A percentile compares a stretch with the other conserved stretches of the same genome.
Conservation (phyloP, 1,140 invertebrate genomes). For the Drosophila albomicans region DNA sequence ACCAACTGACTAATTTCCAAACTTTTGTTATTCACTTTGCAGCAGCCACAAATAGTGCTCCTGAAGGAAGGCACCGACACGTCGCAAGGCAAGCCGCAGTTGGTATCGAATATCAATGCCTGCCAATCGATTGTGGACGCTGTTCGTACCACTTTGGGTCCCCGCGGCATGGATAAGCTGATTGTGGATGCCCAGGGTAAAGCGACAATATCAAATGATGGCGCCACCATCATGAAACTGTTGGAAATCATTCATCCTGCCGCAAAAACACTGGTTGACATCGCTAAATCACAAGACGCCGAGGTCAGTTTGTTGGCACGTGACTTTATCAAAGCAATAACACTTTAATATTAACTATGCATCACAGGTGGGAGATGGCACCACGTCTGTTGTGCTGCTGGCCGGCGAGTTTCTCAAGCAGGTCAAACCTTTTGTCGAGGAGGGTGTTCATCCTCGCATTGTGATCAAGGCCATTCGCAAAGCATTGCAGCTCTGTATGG, state of each 20-base stretch:
- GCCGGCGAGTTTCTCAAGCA: slow-evolving; percentile 98
- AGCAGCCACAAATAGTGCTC: slow-evolving; percentile 99
- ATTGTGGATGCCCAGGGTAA: slow-evolving; percentile 96
- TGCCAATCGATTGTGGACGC: slow-evolving; percentile 98
- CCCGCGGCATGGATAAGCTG: slow-evolving; percentile 99
- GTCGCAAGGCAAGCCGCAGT: slow-evolving; percentile 97
- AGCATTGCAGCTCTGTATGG: slow-evolving; percentile 92
- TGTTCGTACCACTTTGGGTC: slow-evolving; percentile 97
- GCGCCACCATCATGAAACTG: slow-evolving; percentile 99
- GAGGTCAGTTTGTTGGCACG: slow-evolving; percentile 89
- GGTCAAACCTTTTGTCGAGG: slow-evolving; percentile 97
- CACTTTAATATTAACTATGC: too few relatives aligned
- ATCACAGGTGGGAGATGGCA: slow-evolving; percentile 98
- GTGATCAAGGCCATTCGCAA: slow-evolving; percentile 95
- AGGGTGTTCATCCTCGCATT: slow-evolving; percentile 97
- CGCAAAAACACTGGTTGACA: slow-evolving; percentile 98
- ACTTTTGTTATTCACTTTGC: slow-evolving; percentile 70
- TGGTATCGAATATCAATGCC: slow-evolving; percentile 99
- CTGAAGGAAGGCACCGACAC: slow-evolving; percentile 99
- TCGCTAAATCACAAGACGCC: slow-evolving; percentile 99
- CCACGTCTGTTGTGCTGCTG: slow-evolving; percentile 97
- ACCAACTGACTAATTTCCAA: slow-evolving; percentile 60
- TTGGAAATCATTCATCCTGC: slow-evolving; percentile 99
- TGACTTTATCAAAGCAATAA: neutral
- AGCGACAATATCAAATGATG: slow-evolving; percentile 99